Conservation (phyloP, 2,113 vertebrate species). For the Dromaius novaehollandiae region DNA sequence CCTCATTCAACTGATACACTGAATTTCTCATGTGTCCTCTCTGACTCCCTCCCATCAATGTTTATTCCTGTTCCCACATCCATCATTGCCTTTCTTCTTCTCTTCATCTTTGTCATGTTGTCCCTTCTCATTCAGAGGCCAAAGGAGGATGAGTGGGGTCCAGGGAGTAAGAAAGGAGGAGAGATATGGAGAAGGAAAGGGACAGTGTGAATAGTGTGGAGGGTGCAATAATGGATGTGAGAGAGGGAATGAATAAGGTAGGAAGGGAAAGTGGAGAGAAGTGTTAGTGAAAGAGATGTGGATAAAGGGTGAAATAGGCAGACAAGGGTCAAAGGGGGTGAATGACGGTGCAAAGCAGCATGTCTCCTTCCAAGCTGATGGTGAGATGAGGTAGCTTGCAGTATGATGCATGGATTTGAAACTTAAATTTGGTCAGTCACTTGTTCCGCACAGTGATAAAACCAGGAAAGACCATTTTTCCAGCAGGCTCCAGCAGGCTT, state of each 20-base stretch:
- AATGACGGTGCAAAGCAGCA: background rate
- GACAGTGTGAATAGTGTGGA: background rate
- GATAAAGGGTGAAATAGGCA: background rate
- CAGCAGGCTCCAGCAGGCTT: background rate
- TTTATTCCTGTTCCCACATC: background rate
- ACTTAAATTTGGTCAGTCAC: background rate
- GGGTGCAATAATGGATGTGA: background rate
- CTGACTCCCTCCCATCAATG: background rate
- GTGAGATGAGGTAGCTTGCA: background rate
- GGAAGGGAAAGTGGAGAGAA: background rate
- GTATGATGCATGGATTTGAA: background rate
- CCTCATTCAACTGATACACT: background rate
- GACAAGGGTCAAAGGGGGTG: background rate
- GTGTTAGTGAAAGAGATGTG: background rate
- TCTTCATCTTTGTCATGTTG: background rate
- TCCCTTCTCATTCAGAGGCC: background rate
- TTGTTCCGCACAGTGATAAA: background rate
- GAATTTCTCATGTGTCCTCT: background rate
- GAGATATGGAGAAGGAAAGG: background rate
- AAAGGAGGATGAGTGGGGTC: background rate
- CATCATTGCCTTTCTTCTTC: background rate
- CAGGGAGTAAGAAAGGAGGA: background rate
- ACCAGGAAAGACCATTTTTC: background rate
- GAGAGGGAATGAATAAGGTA: background rate
- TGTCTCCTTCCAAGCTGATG: background rate